These are phyloP conservation scores for Ridgeia piscesae DNA, from an alignment of 1,140 invertebrate species.

Conservation along the genomic window DNA sequence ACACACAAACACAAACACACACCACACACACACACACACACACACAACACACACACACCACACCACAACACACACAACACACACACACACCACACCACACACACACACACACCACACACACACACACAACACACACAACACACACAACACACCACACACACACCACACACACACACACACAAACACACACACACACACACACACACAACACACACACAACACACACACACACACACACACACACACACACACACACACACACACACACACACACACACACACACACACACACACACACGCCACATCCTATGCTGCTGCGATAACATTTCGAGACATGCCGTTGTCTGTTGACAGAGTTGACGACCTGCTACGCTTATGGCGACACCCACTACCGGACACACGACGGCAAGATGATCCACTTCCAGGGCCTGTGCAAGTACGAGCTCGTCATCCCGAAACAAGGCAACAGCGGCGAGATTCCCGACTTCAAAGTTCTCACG, in stretches of 20 bases:
- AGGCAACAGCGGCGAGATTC: background rate
- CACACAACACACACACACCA: too few relatives aligned
- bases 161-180: too few relatives aligned
- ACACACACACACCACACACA: constrained; percentile 21
- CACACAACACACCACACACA: background rate
- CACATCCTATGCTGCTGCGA: background rate
- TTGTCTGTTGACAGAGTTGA: background rate
- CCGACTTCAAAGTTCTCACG: background rate
- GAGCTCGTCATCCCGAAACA: background rate
- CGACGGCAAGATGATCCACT: constrained; percentile 11
- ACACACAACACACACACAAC: too few relatives aligned
- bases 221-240: too few relatives aligned
- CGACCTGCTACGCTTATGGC: background rate
- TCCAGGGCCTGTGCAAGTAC: constrained; percentile 11
- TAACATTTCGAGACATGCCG: background rate
- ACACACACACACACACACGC: too few relatives aligned
- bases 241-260: too few relatives aligned
- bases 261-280: too few relatives aligned
- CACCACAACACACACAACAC: background rate
- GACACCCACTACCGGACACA: background rate
- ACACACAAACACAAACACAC: too few relatives aligned
- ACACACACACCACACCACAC: constrained; percentile 22
- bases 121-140: constrained; percentile 18
- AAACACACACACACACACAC: too few relatives aligned
- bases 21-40: too few relatives aligned